Percentiles rank a stretch among this genome's conserved stretches.
phyloP scores from a whole-genome alignment of 2,888 invertebrate genomes.

The Dynastes tityus region DNA sequence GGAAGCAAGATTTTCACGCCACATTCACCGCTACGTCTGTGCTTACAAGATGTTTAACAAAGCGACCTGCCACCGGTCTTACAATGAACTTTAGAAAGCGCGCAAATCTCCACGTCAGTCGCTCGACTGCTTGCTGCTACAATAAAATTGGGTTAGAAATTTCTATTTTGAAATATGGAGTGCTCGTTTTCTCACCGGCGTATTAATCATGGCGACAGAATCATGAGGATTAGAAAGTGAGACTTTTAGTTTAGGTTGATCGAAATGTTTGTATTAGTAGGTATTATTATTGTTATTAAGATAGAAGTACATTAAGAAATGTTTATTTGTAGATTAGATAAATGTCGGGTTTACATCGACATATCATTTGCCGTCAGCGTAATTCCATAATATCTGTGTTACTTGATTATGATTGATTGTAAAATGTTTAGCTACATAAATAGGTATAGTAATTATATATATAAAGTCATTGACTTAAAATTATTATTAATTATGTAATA shows the following conservation, averaged over 20 bases:
- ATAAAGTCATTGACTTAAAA: too few species aligned
- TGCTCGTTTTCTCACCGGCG: not conserved
- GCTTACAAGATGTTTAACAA: slow-evolving; percentile 31
- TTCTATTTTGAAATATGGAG: slow-evolving; percentile 31
- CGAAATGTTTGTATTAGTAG: not conserved
- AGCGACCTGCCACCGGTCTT: slow-evolving; percentile 24
- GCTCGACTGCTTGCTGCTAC: not conserved
- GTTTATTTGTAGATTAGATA: not conserved
- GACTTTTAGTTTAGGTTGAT: not conserved
- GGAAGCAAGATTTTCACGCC: slow-evolving; percentile 11
- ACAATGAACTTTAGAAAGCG: slow-evolving; percentile 30
- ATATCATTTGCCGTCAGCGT: too few species aligned
- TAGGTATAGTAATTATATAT: too few species aligned
- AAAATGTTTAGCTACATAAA: too few species aligned
- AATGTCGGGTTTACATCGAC: too few species aligned
- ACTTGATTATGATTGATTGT: too few species aligned
- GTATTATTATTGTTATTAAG: not conserved
- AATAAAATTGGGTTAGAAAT: slow-evolving; percentile 26
- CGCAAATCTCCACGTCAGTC: slow-evolving; percentile 14
- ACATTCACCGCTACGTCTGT: not conserved
- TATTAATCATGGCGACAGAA: not conserved
- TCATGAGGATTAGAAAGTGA: slow-evolving; percentile 21
- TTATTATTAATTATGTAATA: too few species aligned
- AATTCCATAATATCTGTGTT: too few species aligned
- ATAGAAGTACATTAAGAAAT: not conserved